Evolutionary conservation across 2,797 vertebrate genomes (phyloP), one percentile per base, ranked within the genome.

Genomic region (Rhynchotus rufescens): DNA sequence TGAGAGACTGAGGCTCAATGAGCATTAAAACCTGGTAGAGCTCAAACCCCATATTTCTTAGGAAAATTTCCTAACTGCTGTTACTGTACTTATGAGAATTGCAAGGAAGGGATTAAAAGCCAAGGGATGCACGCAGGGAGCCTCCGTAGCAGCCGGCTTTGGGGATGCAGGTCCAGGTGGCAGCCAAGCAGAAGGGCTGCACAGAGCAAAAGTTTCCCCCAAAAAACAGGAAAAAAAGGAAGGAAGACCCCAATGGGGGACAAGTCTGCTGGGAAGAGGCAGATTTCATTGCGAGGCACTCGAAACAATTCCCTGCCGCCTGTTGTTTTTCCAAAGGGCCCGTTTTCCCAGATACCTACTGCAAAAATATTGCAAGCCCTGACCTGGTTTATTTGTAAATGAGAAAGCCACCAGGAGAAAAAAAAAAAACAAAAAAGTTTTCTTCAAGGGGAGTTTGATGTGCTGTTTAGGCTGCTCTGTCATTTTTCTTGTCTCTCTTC

Each of bases 401-500:
- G 64, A 81, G 47, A 88, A 96, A 94, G 57, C 44, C 87, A 93
- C 74, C 44, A 32, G 45, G 23, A 13, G 3, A 3, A 15, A 64
- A 66, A 75, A 56, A 26, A 51, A 51, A 51, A 16, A 90, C 64
- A 90, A 76, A 49, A 12, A 10, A 51, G 15, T 67, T 94, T 94
- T 96, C 82, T 96, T 94, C 76, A 86, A 91, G 89, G 81, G n/a
- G 52, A 80, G 80, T 93, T 87, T 95, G 92, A 86, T 64, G 80
- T 91, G 86, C 87, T 95, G 88, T 97, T 97, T 93, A 95, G 94
- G 74, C 77, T 96, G 86, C 66, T 94, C 95, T 97, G 96, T 97
- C 96, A 94, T 97, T 97, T 97, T 96, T 96, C 96, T 96, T 98
- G 97, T 98, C 98, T 97, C 95, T 98, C 91, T 97, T 97, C 97